A percentile compares a stretch with the other conserved stretches of the same genome.
phyloP scores from a whole-genome alignment of 2,888 invertebrate genomes.

The Zeuzera pyrina region DNA sequence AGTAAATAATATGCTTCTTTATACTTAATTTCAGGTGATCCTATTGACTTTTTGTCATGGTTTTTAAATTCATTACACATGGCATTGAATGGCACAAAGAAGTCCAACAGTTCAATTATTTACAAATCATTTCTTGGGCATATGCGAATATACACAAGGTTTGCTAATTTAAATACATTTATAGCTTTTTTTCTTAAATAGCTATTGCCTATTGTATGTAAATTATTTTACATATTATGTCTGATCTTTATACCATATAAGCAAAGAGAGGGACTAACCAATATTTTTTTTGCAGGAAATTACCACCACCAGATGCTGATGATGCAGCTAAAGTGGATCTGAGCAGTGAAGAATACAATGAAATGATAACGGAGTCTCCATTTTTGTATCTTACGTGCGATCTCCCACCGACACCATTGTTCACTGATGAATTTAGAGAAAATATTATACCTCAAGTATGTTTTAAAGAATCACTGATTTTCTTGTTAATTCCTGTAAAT shows the following conservation, averaged over 20 bases:
- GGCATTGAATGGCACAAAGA: slow-evolving; percentile 94
- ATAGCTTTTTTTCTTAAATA: neutral
- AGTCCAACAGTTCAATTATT: slow-evolving; percentile 90
- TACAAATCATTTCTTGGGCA: slow-evolving; percentile 95
- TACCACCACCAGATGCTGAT: slow-evolving; percentile 93
- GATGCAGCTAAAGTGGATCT: slow-evolving; percentile 89
- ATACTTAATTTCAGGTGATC: slow-evolving; percentile 81
- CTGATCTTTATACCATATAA: neutral
- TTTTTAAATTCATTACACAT: slow-evolving; percentile 96
- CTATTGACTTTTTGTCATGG: slow-evolving; percentile 98
- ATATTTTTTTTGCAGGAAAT: slow-evolving; percentile 75
- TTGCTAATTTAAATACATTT: slow-evolving; percentile 8
- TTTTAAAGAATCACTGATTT: neutral
- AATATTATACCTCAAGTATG: slow-evolving; percentile 98
- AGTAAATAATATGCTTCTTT: neutral
- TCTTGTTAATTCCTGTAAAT: no score
- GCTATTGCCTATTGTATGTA: neutral
- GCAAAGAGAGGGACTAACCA: neutral
- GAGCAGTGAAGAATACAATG: slow-evolving; percentile 89
- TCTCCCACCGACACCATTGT: slow-evolving; percentile 96
- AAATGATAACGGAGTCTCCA: slow-evolving; percentile 90
- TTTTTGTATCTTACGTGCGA: slow-evolving; percentile 98
- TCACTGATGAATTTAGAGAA: slow-evolving; percentile 97
- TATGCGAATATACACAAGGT: slow-evolving; percentile 88
- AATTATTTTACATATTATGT: neutral